Percentiles rank a stretch among this genome's conserved stretches.
Conservation (phyloP, 2,888 invertebrate species). For the Dasysyrphus tricinctus region DNA sequence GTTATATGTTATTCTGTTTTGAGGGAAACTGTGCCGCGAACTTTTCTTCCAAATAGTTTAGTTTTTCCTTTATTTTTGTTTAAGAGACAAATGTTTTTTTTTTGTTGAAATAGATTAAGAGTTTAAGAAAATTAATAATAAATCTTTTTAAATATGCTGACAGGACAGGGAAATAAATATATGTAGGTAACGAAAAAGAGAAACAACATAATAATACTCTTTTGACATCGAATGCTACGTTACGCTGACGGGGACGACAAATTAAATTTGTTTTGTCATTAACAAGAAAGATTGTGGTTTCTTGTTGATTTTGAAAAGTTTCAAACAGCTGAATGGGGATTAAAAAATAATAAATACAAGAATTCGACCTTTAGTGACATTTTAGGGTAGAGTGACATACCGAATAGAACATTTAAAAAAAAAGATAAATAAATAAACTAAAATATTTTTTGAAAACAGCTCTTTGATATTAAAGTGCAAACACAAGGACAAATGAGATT, state of each 20-base stretch:
- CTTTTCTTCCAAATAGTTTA: constrained; percentile 44
- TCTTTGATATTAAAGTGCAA: neutral
- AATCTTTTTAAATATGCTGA: constrained; percentile 39
- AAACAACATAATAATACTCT: constrained; percentile 24
- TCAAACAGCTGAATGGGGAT: neutral
- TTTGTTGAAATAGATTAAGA: constrained; percentile 56
- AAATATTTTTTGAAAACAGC: neutral
- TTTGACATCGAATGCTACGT: constrained; percentile 31
- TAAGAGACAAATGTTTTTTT: constrained; percentile 23
- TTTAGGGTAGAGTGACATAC: neutral
- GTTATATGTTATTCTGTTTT: neutral
- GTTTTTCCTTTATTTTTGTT: neutral
- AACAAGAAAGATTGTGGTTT: constrained; percentile 15
- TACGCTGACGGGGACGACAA: constrained; percentile 50
- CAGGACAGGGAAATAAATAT: constrained; percentile 68
- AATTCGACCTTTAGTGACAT: constrained; percentile 2
- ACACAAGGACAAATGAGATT: neutral
- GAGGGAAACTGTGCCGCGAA: constrained; percentile 65
- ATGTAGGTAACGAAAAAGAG: constrained; percentile 23
- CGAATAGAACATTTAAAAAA: neutral
- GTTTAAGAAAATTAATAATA: constrained; percentile 57
- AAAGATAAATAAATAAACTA: neutral
- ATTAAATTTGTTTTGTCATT: constrained; percentile 61
- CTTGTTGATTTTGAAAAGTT: neutral
- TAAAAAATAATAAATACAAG: neutral